phyloP scores from a whole-genome alignment of 2,797 vertebrate species.

The Merluccius polli region DNA sequence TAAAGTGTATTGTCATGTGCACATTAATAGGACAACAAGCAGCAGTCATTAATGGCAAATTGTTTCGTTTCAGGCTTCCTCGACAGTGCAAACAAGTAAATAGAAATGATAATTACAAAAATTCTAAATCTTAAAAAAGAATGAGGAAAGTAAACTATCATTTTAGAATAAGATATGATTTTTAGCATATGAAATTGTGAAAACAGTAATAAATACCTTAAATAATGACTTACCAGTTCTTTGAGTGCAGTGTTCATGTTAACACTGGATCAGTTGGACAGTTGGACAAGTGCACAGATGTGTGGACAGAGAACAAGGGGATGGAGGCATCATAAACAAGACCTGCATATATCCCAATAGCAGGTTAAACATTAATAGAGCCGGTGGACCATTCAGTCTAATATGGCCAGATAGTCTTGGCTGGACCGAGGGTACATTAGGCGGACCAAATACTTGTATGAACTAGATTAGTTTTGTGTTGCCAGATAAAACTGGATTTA shows the following conservation, averaged over 20 bases:
- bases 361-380: conserved; percentile 48
- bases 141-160: not conserved
- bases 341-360: conserved; percentile 28
- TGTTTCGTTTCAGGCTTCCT: not conserved
- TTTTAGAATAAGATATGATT: not conserved
- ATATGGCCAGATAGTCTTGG: not conserved
- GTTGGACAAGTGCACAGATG: not conserved
- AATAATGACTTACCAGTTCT: conserved; percentile 42
- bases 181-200: not conserved
- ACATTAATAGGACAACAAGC: not conserved
- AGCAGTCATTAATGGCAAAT: too few relatives aligned
- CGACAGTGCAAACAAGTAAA: not conserved
- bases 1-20: not conserved
- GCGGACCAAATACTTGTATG: conserved; percentile 16
- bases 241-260: conserved; percentile 34
- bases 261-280: conserved; percentile 18
- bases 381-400: conserved; percentile 44
- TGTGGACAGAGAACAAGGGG: not conserved
- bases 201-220: not conserved
- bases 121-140: not conserved
- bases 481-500: conserved; percentile 18
- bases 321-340: not conserved
- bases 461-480: conserved; percentile 20
- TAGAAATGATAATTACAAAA: not conserved
- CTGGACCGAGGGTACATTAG: conserved; percentile 17